These are phyloP conservation scores for Cladorhizidae sp. DNA, from an alignment of 37 sponge, comb jelly and placozoan species.

Conservation along the genomic window DNA sequence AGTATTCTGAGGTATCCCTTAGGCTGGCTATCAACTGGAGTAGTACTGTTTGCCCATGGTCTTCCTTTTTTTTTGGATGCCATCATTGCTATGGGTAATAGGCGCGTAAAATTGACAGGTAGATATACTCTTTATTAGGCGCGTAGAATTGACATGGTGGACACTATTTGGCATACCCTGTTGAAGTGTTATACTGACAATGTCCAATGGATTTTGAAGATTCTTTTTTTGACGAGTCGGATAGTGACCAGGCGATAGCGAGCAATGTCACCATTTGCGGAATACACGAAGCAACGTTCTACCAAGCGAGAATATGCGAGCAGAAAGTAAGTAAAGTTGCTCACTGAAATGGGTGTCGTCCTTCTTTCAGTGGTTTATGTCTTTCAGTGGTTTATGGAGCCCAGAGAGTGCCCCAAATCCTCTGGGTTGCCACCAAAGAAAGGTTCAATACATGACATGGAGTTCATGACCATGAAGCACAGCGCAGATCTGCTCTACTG, in stretches of 20 bases:
- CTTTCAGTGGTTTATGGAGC: constrained; percentile 13
- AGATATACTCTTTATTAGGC: too few relatives aligned
- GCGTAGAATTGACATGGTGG: too few relatives aligned
- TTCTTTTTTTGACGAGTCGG: constrained; percentile 30
- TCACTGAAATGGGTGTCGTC: not conserved
- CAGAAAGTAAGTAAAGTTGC: not conserved
- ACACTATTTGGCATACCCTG: too few relatives aligned
- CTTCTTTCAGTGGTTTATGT: not conserved
- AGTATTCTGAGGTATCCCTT: constrained; percentile 24
- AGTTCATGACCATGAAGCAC: constrained; percentile 43
- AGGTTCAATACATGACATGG: constrained; percentile 8
- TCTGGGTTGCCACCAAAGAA: not conserved
- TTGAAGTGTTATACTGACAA: too few relatives aligned
- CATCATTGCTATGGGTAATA: too few relatives aligned
- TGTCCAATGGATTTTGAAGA: constrained; percentile 37
- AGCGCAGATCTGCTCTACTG: constrained; percentile 40
- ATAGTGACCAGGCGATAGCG: not conserved
- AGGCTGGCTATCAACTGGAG: constrained; percentile 11
- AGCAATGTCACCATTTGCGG: not conserved
- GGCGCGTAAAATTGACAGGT: too few relatives aligned
- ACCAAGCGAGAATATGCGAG: constrained; percentile 30
- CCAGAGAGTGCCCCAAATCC: not conserved
- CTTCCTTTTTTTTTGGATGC: too few relatives aligned
- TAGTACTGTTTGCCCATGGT: not conserved
- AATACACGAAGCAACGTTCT: not conserved